A percentile compares a stretch with the other conserved stretches of the same genome.
Evolutionary conservation across 2,797 vertebrate genomes (phyloP).

Genomic region (Mareca strepera): DNA sequence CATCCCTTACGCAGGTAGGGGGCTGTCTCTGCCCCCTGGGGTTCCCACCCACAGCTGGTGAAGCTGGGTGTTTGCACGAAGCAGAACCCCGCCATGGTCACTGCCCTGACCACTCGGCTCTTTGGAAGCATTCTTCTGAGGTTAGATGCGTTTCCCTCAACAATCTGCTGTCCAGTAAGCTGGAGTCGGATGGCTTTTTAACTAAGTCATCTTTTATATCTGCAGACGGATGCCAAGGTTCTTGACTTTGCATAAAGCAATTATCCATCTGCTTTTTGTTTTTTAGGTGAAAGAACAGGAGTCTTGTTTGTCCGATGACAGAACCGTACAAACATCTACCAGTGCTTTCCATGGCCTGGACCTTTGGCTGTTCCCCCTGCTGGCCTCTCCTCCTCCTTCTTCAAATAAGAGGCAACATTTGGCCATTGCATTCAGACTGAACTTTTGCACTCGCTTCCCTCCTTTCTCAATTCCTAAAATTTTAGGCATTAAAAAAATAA

Average conservation of each 20-base stretch:
- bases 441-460: background rate
- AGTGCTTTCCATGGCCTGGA: background rate
- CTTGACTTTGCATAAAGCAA: background rate
- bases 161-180: background rate
- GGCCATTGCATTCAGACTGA: background rate
- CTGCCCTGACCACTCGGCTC: background rate
- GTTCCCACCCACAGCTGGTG: background rate
- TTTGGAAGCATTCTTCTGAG: background rate
- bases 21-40: background rate
- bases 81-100: too few relatives aligned
- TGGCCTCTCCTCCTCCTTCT: background rate
- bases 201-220: slow-evolving; percentile 4
- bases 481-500: background rate
- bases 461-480: background rate
- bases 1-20: background rate
- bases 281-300: slow-evolving; percentile 13
- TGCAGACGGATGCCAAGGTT: background rate
- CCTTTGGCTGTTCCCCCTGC: background rate
- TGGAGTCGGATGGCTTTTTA: background rate
- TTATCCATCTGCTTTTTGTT: background rate
- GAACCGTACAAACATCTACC: background rate
- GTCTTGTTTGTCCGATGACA: background rate
- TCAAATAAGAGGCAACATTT: background rate
- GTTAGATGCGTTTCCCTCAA: background rate
- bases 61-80: background rate